Base-by-base conservation (phyloP, 1,140 invertebrate species). In the Lysiphlebus fabarum region DNA sequence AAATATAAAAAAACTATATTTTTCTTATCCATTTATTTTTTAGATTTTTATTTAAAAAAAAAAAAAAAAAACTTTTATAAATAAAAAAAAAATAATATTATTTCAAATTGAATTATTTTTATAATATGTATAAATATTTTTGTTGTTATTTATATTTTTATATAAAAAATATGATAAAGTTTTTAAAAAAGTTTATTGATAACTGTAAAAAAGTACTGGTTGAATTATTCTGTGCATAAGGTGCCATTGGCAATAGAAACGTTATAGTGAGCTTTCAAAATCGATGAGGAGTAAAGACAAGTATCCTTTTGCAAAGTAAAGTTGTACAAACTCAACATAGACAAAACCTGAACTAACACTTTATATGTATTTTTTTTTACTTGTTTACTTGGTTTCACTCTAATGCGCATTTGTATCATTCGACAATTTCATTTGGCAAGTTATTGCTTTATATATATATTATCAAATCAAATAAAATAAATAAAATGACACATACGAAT, bases 301-400 rank as follows among this genome's bases (percentile, higher is more conserved):
- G 49, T 11, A 51, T 33, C n/a, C n/a, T 51, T 51, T 36, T 26
- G 0, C 17, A 26, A 51, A 33, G 38, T 36, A 8, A 51, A 51
- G 49, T 51, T 51, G 49, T 37, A 34, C 33, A 51, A 51, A 51
- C 49, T 26, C 17, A 26, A 26, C 17, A 26, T 26, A 26, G 0
- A 26, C 17, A 26, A 26, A 26, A 26, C 17, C 17, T 26, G 17
- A 4, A 26, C 17, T 26, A 26, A 26, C 17, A 26, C 17, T 26
- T 4, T 26, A 26, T 26, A 26, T 51, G 26, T 49, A 51, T 51
- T 33, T 51, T 37, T 37, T n/a, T n/a, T n/a, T n/a, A n/a, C 33
- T 51, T 51, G 49, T 51, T 51, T 51, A 51, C 49, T 26, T 36
- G 36, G 36, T 51, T 51, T 51, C 49, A 51, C 49, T 51, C 49